Percentiles rank a stretch among this genome's conserved stretches.
Conservation (phyloP, 2,113 vertebrate species). For the Sturnira hondurensis region DNA sequence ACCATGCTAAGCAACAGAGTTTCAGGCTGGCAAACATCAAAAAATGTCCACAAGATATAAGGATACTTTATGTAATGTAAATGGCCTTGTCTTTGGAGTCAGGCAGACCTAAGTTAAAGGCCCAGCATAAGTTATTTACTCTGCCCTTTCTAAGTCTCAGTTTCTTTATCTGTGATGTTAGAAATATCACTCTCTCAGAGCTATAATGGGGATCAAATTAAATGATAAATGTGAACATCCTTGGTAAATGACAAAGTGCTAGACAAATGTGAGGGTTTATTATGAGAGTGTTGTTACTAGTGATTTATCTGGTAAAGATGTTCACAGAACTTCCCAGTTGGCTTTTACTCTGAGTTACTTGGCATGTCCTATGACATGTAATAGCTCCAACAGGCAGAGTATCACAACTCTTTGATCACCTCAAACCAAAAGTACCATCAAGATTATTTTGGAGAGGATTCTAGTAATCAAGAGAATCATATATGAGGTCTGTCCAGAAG, state of each 20-base stretch:
- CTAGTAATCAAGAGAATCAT: not conserved
- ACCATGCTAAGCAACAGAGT: not conserved
- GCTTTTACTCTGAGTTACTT: constrained; percentile 6
- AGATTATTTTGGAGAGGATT: not conserved
- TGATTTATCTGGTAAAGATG: not conserved
- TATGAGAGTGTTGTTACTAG: not conserved
- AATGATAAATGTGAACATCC: not conserved
- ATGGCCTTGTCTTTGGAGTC: not conserved
- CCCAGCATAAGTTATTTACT: not conserved
- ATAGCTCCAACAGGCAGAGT: not conserved
- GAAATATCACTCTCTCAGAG: not conserved
- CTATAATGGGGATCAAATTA: not conserved
- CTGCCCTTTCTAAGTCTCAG: not conserved
- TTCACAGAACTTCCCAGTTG: not conserved
- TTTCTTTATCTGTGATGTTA: constrained; percentile 2
- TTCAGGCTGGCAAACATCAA: not conserved
- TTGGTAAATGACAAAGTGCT: not conserved
- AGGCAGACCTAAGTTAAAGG: constrained; percentile 2
- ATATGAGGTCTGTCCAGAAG: too few relatives aligned
- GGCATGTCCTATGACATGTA: not conserved
- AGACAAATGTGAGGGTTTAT: not conserved
- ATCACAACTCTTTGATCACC: not conserved
- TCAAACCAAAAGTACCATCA: not conserved
- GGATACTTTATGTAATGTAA: not conserved
- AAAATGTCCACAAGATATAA: not conserved